A percentile compares a stretch with the other conserved stretches of the same genome.
Evolutionary conservation across 2,113 vertebrate species (phyloP).

Genomic region (Scalopus aquaticus): DNA sequence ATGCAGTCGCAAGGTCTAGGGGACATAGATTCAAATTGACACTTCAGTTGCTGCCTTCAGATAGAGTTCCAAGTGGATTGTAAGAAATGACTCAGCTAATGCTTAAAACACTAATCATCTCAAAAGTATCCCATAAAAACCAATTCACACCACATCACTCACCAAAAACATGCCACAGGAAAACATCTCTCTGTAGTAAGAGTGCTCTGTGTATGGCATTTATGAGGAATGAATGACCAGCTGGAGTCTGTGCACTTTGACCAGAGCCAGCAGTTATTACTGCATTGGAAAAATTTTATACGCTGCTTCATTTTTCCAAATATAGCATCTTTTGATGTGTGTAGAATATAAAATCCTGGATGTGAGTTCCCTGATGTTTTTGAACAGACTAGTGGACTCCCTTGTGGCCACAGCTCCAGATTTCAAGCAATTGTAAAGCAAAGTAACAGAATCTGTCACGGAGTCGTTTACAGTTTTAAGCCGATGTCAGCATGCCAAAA

Average conservation of each 20-base stretch:
- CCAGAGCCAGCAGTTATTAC: constrained; percentile 42
- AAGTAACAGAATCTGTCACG: constrained; percentile 36
- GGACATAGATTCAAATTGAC: not conserved
- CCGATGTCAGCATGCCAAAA: constrained; percentile 26
- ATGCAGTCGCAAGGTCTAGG: not conserved
- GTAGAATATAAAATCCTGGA: constrained; percentile 25
- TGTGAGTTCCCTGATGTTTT: not conserved
- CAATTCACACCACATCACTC: constrained; percentile 38
- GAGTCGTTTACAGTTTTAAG: constrained; percentile 30
- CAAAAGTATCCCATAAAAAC: constrained; percentile 46
- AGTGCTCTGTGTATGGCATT: not conserved
- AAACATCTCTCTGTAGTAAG: not conserved
- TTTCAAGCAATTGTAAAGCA: constrained; percentile 17
- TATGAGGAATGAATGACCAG: constrained; percentile 41
- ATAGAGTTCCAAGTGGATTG: constrained; percentile 9
- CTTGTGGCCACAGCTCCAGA: not conserved
- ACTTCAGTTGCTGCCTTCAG: not conserved
- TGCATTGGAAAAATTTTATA: constrained; percentile 4
- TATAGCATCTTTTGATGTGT: not conserved
- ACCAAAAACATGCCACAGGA: constrained; percentile 37
- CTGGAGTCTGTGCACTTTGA: not conserved
- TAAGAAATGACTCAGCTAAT: constrained; percentile 39
- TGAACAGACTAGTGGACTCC: not conserved
- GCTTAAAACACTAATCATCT: constrained; percentile 42
- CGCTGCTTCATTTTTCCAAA: constrained; percentile 50